phyloP scores from a whole-genome alignment of 2,888 invertebrate species.

The Thereva nobilitata region DNA sequence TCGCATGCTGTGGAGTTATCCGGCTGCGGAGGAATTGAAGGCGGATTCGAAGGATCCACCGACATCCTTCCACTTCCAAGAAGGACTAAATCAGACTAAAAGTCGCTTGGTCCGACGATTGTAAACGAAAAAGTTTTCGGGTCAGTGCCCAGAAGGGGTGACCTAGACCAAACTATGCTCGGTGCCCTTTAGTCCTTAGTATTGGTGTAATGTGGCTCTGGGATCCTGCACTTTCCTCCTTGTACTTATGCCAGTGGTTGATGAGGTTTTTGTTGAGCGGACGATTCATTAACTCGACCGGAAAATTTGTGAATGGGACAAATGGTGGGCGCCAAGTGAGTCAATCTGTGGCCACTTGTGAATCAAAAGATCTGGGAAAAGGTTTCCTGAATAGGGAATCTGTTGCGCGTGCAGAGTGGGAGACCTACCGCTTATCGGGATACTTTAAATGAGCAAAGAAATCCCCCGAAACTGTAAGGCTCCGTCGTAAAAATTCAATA shows the following conservation, averaged over 20 bases:
- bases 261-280: slow-evolving; percentile 25
- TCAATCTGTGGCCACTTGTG: slow-evolving; percentile 27
- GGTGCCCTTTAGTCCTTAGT: slow-evolving; percentile 8
- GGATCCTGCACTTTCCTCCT: slow-evolving; percentile 27
- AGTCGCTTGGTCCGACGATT: slow-evolving; percentile 21
- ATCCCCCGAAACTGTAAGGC: slow-evolving; percentile 22
- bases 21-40: slow-evolving; percentile 12
- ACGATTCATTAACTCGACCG: slow-evolving; percentile 35
- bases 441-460: too few relatives aligned
- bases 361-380: neutral
- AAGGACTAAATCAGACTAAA: slow-evolving; percentile 16
- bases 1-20: slow-evolving; percentile 32
- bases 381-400: too few relatives aligned
- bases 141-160: slow-evolving; percentile 35
- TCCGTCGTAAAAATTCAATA: slow-evolving; percentile 31
- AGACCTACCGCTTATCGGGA: too few relatives aligned
- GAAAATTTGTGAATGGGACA: slow-evolving; percentile 31
- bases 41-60: slow-evolving; percentile 1
- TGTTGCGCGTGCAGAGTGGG: too few relatives aligned
- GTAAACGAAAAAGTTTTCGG: slow-evolving; percentile 33
- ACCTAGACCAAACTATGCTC: slow-evolving; percentile 28
- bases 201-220: slow-evolving; percentile 16
- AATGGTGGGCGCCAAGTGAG: slow-evolving; percentile 15
- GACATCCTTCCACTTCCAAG: neutral
- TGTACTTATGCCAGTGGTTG: slow-evolving; percentile 26